phyloP scores from a whole-genome alignment of 1,140 invertebrate genomes.

The Papilio aristodemus region DNA sequence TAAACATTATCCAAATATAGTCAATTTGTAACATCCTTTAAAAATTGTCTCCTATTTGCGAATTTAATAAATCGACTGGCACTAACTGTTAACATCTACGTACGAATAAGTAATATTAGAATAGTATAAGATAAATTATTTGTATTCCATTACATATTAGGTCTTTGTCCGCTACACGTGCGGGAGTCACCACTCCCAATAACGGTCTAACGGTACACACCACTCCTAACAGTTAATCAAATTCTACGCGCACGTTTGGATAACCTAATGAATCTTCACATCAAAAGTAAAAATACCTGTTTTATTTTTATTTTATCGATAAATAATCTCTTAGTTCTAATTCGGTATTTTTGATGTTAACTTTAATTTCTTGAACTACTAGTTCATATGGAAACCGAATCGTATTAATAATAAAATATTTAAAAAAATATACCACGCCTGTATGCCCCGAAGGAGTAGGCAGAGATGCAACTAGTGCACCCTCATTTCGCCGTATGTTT shows the following conservation, averaged over 20 bases:
- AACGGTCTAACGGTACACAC: slow-evolving; percentile 49
- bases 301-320: slow-evolving; percentile 1
- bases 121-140: slow-evolving; percentile 21
- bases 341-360: slow-evolving; percentile 14
- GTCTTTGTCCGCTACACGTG: slow-evolving; percentile 65
- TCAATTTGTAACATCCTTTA: background rate
- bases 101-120: background rate
- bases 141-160: slow-evolving; percentile 50
- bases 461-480: too few relatives aligned
- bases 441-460: too few relatives aligned
- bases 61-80: background rate
- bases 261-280: background rate
- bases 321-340: slow-evolving; percentile 7
- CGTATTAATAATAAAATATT: too few relatives aligned
- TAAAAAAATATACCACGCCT: too few relatives aligned
- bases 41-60: background rate
- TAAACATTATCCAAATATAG: too few relatives aligned
- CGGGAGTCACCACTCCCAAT: slow-evolving; percentile 61
- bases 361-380: background rate
- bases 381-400: too few relatives aligned
- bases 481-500: too few relatives aligned
- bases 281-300: background rate
- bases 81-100: background rate
- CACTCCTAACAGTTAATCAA: slow-evolving; percentile 44
- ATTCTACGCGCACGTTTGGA: slow-evolving; percentile 33